phyloP scores from a whole-genome alignment of 2,113 vertebrate genomes.

The Gobiocypris rarus region DNA sequence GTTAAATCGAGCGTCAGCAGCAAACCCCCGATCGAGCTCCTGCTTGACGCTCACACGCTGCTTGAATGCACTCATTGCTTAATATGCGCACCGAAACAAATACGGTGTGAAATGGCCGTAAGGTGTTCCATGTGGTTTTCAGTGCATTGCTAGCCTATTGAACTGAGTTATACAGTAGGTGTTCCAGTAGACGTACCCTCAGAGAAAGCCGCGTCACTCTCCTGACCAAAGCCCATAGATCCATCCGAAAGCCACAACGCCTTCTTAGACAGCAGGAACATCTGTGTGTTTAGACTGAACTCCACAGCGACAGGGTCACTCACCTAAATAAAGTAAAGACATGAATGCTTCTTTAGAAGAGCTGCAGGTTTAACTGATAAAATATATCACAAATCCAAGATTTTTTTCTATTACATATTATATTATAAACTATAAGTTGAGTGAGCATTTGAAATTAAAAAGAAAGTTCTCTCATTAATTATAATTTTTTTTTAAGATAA shows the following conservation, averaged over 20 bases:
- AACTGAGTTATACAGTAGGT: neutral
- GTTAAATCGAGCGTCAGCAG: no score
- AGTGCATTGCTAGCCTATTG: neutral
- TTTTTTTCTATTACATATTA: neutral
- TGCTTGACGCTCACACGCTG: no score
- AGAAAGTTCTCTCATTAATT: no score
- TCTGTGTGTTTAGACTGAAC: slow-evolving; percentile 93
- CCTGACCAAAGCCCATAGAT: slow-evolving; percentile 91
- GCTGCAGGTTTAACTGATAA: neutral
- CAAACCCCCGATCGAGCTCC: no score
- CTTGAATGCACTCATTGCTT: no score
- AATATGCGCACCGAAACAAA: no score
- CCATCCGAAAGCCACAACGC: slow-evolving; percentile 92
- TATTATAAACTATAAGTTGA: neutral
- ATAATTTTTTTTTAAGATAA: no score
- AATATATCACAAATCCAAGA: neutral
- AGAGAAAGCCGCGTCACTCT: slow-evolving; percentile 87
- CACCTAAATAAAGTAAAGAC: slow-evolving; percentile 74
- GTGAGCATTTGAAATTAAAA: neutral
- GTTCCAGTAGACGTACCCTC: slow-evolving; percentile 77
- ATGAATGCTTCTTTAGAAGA: neutral
- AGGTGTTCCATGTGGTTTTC: no score
- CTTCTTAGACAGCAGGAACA: slow-evolving; percentile 91
- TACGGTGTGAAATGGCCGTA: no score
- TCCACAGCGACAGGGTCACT: slow-evolving; percentile 94